Conservation (phyloP, 1,140 invertebrate genomes). For the Drosophila novamexicana region DNA sequence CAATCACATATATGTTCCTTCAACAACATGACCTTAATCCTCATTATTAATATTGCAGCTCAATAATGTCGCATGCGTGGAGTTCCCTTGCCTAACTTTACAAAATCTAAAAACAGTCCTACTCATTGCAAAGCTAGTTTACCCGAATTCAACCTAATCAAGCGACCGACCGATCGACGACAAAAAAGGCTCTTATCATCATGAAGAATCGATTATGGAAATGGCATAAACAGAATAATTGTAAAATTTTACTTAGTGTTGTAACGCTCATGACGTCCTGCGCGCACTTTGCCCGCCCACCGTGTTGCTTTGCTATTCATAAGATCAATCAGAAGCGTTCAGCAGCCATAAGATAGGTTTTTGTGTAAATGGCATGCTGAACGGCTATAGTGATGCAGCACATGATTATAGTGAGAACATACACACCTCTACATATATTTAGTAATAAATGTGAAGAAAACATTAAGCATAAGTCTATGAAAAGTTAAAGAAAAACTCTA, state of each 20-base stretch:
- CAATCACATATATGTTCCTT: too few relatives aligned
- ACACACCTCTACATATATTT: conserved; percentile 66
- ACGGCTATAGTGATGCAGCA: conserved; percentile 38
- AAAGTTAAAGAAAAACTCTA: conserved; percentile 56
- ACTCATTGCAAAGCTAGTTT: conserved; percentile 67
- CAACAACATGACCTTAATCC: too few relatives aligned
- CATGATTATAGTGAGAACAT: conserved; percentile 49
- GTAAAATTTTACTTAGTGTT: conserved; percentile 82
- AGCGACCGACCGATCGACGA: conserved; percentile 69
- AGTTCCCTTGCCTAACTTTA: conserved; percentile 38
- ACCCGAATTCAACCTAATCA: conserved; percentile 56
- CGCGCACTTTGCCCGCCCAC: conserved; percentile 59
- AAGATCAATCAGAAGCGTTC: conserved; percentile 35
- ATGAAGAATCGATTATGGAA: conserved; percentile 72
- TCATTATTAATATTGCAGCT: conserved; percentile 43
- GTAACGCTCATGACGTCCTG: conserved; percentile 78
- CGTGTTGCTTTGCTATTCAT: conserved; percentile 55
- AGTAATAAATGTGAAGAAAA: conserved; percentile 78
- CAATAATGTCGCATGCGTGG: conserved; percentile 71
- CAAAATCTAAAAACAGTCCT: conserved; percentile 59
- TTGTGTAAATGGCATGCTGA: conserved; percentile 55
- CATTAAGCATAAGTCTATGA: conserved; percentile 71
- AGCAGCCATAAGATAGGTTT: conserved; percentile 47
- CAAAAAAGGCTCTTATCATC: conserved; percentile 71
- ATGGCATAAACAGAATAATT: conserved; percentile 71